A percentile compares a stretch with the other conserved stretches of the same genome.
These are phyloP conservation scores for Spondyliosoma cantharus DNA, from an alignment of 2,797 vertebrate species.

Conservation along the genomic window DNA sequence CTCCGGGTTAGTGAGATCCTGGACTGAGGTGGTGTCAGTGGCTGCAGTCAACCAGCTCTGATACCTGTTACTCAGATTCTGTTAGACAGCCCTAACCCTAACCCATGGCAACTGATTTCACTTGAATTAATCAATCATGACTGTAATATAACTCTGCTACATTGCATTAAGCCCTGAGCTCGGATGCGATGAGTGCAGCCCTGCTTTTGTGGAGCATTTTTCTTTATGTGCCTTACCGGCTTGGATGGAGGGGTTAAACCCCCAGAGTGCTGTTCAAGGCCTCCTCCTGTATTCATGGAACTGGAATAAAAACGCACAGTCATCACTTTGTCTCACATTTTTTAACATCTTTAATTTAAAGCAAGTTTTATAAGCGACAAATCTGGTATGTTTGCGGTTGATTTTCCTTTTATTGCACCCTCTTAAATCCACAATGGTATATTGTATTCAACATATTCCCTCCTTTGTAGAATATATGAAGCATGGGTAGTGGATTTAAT, in stretches of 20 bases:
- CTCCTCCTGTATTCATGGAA: not conserved
- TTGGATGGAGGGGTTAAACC: not conserved
- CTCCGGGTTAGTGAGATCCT: too few relatives aligned
- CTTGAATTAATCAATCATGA: too few relatives aligned
- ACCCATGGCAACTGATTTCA: too few relatives aligned
- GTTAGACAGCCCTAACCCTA: too few relatives aligned
- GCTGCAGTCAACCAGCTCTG: too few relatives aligned
- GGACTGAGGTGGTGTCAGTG: too few relatives aligned
- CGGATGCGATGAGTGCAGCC: not conserved
- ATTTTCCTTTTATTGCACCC: constrained; percentile 1
- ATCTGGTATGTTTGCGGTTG: not conserved
- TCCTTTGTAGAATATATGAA: not conserved
- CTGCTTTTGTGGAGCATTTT: not conserved
- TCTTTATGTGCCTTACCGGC: not conserved
- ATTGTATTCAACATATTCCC: not conserved
- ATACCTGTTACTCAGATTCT: too few relatives aligned
- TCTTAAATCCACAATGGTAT: constrained; percentile 7
- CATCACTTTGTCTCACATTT: not conserved
- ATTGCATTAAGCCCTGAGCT: not conserved
- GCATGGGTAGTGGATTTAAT: too few relatives aligned
- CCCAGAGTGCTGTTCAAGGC: not conserved
- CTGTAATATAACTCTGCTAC: not conserved
- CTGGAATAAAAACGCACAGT: not conserved
- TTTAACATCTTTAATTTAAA: not conserved
- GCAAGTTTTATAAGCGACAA: not conserved